phyloP scores from a whole-genome alignment of 1,140 invertebrate species.

The Eulimnadia texana region DNA sequence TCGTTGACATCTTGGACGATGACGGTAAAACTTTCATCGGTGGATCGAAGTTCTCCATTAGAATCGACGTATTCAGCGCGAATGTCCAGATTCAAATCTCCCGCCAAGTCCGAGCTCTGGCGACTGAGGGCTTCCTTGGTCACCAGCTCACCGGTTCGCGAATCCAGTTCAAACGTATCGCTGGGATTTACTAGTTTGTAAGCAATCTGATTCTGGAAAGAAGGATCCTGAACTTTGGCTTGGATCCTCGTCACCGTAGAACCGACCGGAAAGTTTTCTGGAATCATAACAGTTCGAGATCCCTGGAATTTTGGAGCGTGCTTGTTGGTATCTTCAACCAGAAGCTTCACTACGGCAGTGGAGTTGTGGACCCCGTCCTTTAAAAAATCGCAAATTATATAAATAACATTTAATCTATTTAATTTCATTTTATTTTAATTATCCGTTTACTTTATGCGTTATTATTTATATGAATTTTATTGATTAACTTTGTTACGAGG shows the following conservation, averaged over 20 bases:
- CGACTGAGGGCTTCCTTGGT: conserved; percentile 82
- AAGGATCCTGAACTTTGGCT: conserved; percentile 66
- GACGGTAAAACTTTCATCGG: conserved; percentile 48
- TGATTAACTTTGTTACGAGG: too few relatives aligned
- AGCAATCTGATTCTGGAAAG: too few relatives aligned
- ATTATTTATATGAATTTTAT: neutral
- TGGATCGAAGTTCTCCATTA: conserved; percentile 17
- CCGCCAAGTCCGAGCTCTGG: conserved; percentile 63
- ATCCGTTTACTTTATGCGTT: neutral
- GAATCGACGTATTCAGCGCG: neutral
- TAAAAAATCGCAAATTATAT: neutral
- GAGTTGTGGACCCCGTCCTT: conserved; percentile 63
- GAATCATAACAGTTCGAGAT: conserved; percentile 68
- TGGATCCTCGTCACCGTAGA: conserved; percentile 59
- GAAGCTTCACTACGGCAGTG: conserved; percentile 53
- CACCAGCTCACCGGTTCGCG: conserved; percentile 77
- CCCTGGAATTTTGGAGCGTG: conserved; percentile 15
- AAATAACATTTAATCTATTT: neutral
- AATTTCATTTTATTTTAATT: neutral
- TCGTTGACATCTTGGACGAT: conserved; percentile 88
- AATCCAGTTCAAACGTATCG: conserved; percentile 21
- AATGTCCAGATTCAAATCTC: conserved; percentile 23
- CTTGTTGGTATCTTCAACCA: conserved; percentile 47
- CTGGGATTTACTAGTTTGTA: neutral
- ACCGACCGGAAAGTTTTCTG: conserved; percentile 71